Conservation (phyloP, 2,797 vertebrate genomes). For the Typhlichthys subterraneus region DNA sequence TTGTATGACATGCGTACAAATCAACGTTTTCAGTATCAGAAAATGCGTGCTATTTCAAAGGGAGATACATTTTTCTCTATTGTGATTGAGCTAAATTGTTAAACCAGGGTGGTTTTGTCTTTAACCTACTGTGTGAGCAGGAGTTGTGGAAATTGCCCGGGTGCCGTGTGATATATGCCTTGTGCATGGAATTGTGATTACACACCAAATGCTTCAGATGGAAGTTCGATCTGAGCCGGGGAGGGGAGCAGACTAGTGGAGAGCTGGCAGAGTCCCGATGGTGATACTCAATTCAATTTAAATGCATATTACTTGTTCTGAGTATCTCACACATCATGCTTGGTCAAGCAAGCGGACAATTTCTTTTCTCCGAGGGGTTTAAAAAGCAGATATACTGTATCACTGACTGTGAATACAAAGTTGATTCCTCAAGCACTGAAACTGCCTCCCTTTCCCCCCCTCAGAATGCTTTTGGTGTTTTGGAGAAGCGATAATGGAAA, state of each 20-base stretch:
- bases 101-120: slow-evolving; percentile 64
- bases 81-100: slow-evolving; percentile 57
- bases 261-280: slow-evolving; percentile 57
- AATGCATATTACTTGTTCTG: slow-evolving; percentile 77
- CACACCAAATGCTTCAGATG: slow-evolving; percentile 72
- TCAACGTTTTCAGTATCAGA: slow-evolving; percentile 27
- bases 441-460: neutral
- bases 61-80: slow-evolving; percentile 74
- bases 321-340: slow-evolving; percentile 75
- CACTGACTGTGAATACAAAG: slow-evolving; percentile 60
- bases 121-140: slow-evolving; percentile 57
- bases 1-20: slow-evolving; percentile 42
- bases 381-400: slow-evolving; percentile 69
- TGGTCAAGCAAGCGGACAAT: slow-evolving; percentile 74
- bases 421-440: slow-evolving; percentile 41
- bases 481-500: slow-evolving; percentile 26
- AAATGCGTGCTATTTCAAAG: slow-evolving; percentile 39
- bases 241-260: slow-evolving; percentile 51
- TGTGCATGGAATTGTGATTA: slow-evolving; percentile 73
- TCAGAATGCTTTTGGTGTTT: slow-evolving; percentile 37
- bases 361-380: slow-evolving; percentile 67
- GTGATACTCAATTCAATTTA: slow-evolving; percentile 76
- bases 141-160: slow-evolving; percentile 69
- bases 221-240: slow-evolving; percentile 74
- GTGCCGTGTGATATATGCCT: slow-evolving; percentile 60